A percentile compares a stretch with the other conserved stretches of the same genome.
phyloP scores from a whole-genome alignment of 2,888 invertebrate species.

The Agrotis segetum region DNA sequence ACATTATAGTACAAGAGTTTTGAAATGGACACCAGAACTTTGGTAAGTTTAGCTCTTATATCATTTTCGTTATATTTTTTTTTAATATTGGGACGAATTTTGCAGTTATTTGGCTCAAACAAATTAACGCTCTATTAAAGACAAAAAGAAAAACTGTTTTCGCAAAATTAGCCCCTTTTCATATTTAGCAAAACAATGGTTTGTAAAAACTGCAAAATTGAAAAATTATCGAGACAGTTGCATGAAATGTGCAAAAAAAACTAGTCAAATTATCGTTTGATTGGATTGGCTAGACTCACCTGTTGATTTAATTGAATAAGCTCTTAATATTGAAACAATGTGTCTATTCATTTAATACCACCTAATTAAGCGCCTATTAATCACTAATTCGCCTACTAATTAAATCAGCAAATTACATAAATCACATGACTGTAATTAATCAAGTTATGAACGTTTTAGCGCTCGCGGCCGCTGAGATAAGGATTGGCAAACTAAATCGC shows the following conservation, averaged over 20 bases:
- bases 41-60: constrained; percentile 75
- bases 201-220: too few relatives aligned
- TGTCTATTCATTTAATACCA: background rate
- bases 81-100: background rate
- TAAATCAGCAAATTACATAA: constrained; percentile 31
- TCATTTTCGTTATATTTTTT: background rate
- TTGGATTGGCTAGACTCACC: background rate
- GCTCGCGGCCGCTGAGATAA: constrained; percentile 32
- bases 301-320: background rate
- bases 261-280: too few relatives aligned
- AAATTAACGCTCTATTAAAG: background rate
- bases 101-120: background rate
- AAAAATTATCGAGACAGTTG: too few relatives aligned
- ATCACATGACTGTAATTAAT: constrained; percentile 29
- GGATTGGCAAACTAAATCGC: constrained; percentile 35
- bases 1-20: constrained; percentile 60
- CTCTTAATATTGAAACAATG: background rate
- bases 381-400: constrained; percentile 21
- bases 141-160: too few relatives aligned
- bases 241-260: too few relatives aligned
- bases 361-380: constrained; percentile 8
- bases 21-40: constrained; percentile 77
- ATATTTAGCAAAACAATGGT: too few relatives aligned
- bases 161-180: too few relatives aligned
- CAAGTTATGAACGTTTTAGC: constrained; percentile 37